Evolutionary conservation across 1,140 invertebrate genomes (phyloP), one percentile per base, ranked within the genome.

Genomic region (Pantala flavescens): DNA sequence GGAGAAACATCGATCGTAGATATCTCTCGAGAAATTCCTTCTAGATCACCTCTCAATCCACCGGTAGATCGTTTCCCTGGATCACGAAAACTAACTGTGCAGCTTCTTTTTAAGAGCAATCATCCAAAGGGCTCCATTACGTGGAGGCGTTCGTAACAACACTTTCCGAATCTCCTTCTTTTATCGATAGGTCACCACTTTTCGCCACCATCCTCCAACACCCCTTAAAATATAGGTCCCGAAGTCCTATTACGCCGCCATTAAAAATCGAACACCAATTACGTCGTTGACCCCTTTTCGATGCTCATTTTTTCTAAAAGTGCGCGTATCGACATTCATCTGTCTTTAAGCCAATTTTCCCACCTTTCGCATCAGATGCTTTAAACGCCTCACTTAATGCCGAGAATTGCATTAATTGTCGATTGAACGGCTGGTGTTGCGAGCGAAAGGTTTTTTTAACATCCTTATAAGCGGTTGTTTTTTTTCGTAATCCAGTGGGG

Each of bases 371-470:
- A 3, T 21, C n/a, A 63, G 16, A 21, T 63, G 49, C 28, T 63
- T 49, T 19, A 63, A 63, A 63, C 12, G 49, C 49, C 49, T 63
- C 49, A 63, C 49, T 63, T 63, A 63, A 7, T 12, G 49, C 49
- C 49, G 12, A 63, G 49, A 63, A 63, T 63, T 63, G 49, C 49
- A 63, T 63, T 63, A 63, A 63, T 63, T 63, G 49, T 12, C 49
- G 49, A 63, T 63, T 1, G 49, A 63, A 5, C 49, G 16, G 49
- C 14, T 63, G 16, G 3, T 63, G 49, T 63, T 3, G 49, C 12
- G 49, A 63, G 49, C 49, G 49, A 63, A 63, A 63, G 49, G 49
- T 16, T n/a, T n/a, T n/a, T n/a, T n/a, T 21, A 14, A 16, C 49
- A 3, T 19, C 49, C 14, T 21, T 5, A 49, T 49, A 49, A 63